Percentiles rank a stretch among this genome's conserved stretches.
Evolutionary conservation across 1,140 invertebrate genomes (phyloP).

Genomic region (Leptopilina boulardi): DNA sequence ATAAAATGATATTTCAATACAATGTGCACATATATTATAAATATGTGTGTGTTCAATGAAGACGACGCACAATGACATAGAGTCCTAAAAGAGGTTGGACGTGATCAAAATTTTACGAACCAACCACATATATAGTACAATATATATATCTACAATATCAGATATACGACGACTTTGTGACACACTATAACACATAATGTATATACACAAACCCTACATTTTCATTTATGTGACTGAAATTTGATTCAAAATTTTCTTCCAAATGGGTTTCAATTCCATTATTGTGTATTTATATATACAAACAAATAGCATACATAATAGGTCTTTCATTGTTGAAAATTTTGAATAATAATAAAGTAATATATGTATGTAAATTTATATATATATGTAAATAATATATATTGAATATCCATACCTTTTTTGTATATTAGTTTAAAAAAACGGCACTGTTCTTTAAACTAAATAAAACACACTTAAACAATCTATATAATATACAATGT

Average conservation of each 20-base stretch:
- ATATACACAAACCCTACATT: background rate
- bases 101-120: constrained; percentile 54
- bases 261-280: no score
- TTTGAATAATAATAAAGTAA: no score
- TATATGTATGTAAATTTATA: no score
- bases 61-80: constrained; percentile 64
- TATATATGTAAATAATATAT: no score
- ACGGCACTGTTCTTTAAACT: no score
- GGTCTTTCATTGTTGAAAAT: no score
- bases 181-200: background rate
- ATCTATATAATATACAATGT: no score
- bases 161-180: background rate
- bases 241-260: constrained; percentile 20
- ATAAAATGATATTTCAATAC: constrained; percentile 56
- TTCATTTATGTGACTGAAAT: constrained; percentile 53
- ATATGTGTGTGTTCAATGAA: constrained; percentile 23
- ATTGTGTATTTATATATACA: no score
- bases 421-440: no score
- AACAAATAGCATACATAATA: no score
- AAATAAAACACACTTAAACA: no score
- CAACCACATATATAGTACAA: background rate
- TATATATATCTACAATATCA: constrained; percentile 5
- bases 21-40: constrained; percentile 38
- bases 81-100: constrained; percentile 62
- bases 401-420: no score